phyloP scores from a whole-genome alignment of 2,113 vertebrate species.

The Phyllostomus discolor region DNA sequence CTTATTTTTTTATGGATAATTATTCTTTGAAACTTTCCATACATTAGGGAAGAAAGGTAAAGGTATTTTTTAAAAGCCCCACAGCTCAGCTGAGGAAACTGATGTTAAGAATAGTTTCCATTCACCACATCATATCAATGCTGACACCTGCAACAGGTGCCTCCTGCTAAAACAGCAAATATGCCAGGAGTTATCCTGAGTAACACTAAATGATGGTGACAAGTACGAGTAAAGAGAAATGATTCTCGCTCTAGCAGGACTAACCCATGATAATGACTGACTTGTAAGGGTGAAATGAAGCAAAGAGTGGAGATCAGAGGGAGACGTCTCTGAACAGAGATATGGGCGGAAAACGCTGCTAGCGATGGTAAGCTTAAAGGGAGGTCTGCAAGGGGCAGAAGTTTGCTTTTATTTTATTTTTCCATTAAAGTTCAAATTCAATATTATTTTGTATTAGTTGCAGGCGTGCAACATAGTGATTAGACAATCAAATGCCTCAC shows the following conservation, averaged over 20 bases:
- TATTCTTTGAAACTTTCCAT: background rate
- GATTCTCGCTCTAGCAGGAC: background rate
- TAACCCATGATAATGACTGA: background rate
- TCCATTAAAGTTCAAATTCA: background rate
- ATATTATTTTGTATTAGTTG: background rate
- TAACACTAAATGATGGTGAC: background rate
- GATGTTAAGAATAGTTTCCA: background rate
- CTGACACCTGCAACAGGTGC: background rate
- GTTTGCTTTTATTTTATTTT: background rate
- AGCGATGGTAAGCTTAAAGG: background rate
- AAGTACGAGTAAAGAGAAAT: background rate
- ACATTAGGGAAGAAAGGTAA: background rate
- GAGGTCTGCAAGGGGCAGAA: background rate
- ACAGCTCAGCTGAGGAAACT: background rate
- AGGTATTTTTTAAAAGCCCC: background rate
- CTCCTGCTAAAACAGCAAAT: background rate
- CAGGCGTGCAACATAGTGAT: background rate
- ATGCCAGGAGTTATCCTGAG: background rate
- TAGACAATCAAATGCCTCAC: background rate
- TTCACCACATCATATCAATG: background rate
- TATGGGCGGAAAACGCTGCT: background rate
- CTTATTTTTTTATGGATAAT: background rate
- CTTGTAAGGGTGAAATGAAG: background rate
- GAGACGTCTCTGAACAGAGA: background rate
- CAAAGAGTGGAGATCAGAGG: background rate